Conservation (phyloP, 2,888 invertebrate genomes). For the Mechanitis mazaeus region DNA sequence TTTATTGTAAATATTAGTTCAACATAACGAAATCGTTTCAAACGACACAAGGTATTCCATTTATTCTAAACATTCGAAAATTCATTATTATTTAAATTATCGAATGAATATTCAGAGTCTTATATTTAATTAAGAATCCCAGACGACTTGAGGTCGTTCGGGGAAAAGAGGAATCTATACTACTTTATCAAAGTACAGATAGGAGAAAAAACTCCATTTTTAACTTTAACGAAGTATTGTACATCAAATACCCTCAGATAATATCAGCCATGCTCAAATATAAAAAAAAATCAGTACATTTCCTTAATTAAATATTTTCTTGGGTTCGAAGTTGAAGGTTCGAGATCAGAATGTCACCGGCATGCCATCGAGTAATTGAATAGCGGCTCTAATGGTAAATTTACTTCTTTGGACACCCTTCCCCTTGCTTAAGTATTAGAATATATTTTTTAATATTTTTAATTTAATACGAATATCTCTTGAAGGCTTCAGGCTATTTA, state of each 20-base stretch:
- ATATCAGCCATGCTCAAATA: neutral
- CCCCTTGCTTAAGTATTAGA: neutral
- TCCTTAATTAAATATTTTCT: slow-evolving; percentile 3
- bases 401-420: slow-evolving; percentile 15
- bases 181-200: slow-evolving; percentile 10
- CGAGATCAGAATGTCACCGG: slow-evolving; percentile 16
- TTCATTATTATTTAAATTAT: slow-evolving; percentile 37
- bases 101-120: slow-evolving; percentile 34
- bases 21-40: slow-evolving; percentile 16
- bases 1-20: slow-evolving; percentile 11
- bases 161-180: slow-evolving; percentile 8
- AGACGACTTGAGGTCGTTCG: slow-evolving; percentile 13
- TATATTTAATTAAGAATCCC: slow-evolving; percentile 25
- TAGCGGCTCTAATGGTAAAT: slow-evolving; percentile 17
- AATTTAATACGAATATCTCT: no score
- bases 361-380: slow-evolving; percentile 16
- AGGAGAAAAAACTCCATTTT: slow-evolving; percentile 7
- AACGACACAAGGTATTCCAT: slow-evolving; percentile 13
- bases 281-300: neutral
- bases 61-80: slow-evolving; percentile 20
- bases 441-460: no score
- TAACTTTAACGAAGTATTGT: no score
- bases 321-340: slow-evolving; percentile 5
- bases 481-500: no score
- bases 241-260: neutral